Evolutionary conservation across 2,888 invertebrate species (phyloP).

Genomic region (Conistra vaccinii): DNA sequence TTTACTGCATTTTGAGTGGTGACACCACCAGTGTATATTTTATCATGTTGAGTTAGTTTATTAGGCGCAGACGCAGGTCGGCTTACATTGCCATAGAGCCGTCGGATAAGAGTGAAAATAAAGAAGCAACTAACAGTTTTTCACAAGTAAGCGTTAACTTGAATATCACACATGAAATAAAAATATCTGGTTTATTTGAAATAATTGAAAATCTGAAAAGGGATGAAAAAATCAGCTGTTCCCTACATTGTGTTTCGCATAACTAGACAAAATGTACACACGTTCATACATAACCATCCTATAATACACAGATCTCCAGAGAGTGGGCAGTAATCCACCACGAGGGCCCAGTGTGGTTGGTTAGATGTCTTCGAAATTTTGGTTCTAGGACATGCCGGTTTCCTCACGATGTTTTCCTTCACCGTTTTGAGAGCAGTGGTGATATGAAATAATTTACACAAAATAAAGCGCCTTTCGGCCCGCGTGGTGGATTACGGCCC

Average conservation of each 20-base stretch:
- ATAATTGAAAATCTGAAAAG: not conserved
- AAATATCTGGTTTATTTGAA: not conserved
- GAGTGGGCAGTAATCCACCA: no score
- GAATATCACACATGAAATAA: not conserved
- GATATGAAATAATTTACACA: no score
- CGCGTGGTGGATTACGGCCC: no score
- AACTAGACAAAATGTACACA: not conserved
- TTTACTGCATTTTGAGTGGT: constrained; percentile 18
- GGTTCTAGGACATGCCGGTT: no score
- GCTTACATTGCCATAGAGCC: not conserved
- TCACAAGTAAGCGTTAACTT: not conserved
- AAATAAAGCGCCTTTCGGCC: no score
- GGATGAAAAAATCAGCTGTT: not conserved
- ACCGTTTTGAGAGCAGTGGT: no score
- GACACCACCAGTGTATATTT: constrained; percentile 34
- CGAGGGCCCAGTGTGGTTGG: no score
- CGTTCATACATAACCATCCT: no score
- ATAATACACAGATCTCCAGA: no score
- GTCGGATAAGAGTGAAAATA: not conserved
- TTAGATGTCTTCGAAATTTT: no score
- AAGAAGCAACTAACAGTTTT: not conserved
- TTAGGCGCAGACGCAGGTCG: not conserved
- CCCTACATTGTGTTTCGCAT: not conserved
- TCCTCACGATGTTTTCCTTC: no score
- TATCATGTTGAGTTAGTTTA: constrained; percentile 16